Percentiles rank a stretch among this genome's conserved stretches.
These are phyloP conservation scores for Helicoverpa zea DNA, from an alignment of 1,140 invertebrate species.

Conservation along the genomic window DNA sequence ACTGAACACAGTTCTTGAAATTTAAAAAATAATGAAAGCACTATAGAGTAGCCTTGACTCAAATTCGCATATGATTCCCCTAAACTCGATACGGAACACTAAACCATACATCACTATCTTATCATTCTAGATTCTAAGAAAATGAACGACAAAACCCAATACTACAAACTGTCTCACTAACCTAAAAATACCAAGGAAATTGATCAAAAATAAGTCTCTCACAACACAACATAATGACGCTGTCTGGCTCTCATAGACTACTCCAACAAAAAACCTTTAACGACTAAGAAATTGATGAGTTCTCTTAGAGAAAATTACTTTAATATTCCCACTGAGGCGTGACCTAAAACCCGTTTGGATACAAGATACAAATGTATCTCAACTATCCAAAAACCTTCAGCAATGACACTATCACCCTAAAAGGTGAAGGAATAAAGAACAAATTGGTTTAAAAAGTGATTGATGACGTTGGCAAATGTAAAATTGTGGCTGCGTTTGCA, in stretches of 20 bases:
- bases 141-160: background rate
- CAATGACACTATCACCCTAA: background rate
- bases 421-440: slow-evolving; percentile 23
- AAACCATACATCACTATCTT: slow-evolving; percentile 39
- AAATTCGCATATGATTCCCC: background rate
- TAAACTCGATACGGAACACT: slow-evolving; percentile 22
- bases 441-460: slow-evolving; percentile 24
- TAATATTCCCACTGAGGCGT: slow-evolving; percentile 55
- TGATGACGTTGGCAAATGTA: slow-evolving; percentile 18
- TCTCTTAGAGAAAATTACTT: slow-evolving; percentile 66
- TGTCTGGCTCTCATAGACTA: slow-evolving; percentile 52
- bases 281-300: slow-evolving; percentile 64
- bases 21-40: background rate
- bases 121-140: slow-evolving; percentile 44
- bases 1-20: no score
- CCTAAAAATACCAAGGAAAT: slow-evolving; percentile 43
- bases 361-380: slow-evolving; percentile 15
- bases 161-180: slow-evolving; percentile 29
- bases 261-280: slow-evolving; percentile 56
- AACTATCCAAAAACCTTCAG: background rate
- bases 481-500: slow-evolving; percentile 31
- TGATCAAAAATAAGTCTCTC: slow-evolving; percentile 18
- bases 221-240: slow-evolving; percentile 53
- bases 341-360: slow-evolving; percentile 45
- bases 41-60: background rate